These are phyloP conservation scores for Philypnodon macrostomus DNA, from an alignment of 2,797 vertebrate species.

Conservation along the genomic window DNA sequence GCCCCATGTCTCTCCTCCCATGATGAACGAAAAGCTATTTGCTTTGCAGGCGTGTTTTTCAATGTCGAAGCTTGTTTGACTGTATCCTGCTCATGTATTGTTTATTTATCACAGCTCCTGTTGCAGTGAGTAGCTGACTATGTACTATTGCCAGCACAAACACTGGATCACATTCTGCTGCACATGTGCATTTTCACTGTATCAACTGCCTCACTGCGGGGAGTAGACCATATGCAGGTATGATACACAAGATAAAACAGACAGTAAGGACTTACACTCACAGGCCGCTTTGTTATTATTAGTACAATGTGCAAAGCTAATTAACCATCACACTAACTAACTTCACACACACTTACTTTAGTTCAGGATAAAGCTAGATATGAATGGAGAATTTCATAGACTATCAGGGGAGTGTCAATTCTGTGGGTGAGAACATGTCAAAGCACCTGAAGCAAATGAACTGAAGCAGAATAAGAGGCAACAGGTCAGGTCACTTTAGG, in stretches of 20 bases:
- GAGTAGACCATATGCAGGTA: slow-evolving; percentile 5
- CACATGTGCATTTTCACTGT: slow-evolving; percentile 30
- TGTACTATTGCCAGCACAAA: slow-evolving; percentile 41
- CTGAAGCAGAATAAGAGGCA: no score
- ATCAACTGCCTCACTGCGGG: slow-evolving; percentile 6
- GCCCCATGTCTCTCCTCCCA: slow-evolving; percentile 1
- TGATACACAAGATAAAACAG: slow-evolving; percentile 6
- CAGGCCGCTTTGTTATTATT: no score
- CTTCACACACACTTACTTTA: no score
- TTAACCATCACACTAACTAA: no score
- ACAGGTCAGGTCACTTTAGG: no score
- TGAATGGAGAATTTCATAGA: no score
- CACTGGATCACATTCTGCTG: slow-evolving; percentile 39
- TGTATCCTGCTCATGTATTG: slow-evolving; percentile 10
- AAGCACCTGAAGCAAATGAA: no score
- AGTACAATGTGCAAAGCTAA: no score
- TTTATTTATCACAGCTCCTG: slow-evolving; percentile 32
- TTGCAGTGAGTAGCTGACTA: slow-evolving; percentile 40
- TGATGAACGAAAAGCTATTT: slow-evolving; percentile 19
- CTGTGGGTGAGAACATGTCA: no score
- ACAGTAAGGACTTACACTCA: no score
- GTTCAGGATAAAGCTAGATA: no score
- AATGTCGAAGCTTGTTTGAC: slow-evolving; percentile 10
- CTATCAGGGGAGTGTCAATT: no score
- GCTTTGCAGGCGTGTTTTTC: slow-evolving; percentile 5